phyloP scores from a whole-genome alignment of 2,888 invertebrate species.

The Sarcophaga caerulescens region DNA sequence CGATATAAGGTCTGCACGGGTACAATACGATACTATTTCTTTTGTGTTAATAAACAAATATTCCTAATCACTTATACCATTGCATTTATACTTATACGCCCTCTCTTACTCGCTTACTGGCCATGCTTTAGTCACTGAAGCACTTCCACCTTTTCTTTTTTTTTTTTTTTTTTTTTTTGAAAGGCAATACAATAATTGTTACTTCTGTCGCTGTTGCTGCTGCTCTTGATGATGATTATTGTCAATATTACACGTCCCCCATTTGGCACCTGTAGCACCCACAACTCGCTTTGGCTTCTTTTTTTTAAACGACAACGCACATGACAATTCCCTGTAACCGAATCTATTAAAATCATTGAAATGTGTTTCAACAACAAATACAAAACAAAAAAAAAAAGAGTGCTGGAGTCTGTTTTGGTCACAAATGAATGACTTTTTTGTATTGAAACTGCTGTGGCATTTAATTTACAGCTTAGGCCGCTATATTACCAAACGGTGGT shows the following conservation, averaged over 20 bases:
- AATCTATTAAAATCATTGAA: slow-evolving; percentile 53
- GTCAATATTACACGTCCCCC: slow-evolving; percentile 65
- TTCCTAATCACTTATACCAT: neutral
- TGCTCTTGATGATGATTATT: slow-evolving; percentile 42
- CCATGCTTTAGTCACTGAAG: slow-evolving; percentile 2
- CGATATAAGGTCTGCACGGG: too few species aligned
- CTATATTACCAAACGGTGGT: neutral
- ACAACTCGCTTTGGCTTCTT: neutral
- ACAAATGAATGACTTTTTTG: slow-evolving; percentile 59
- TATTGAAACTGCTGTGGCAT: slow-evolving; percentile 34
- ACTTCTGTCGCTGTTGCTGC: slow-evolving; percentile 11
- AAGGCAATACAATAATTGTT: slow-evolving; percentile 51
- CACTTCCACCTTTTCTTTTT: slow-evolving; percentile 38
- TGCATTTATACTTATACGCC: neutral
- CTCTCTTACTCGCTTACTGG: slow-evolving; percentile 1
- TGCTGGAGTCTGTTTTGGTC: slow-evolving; percentile 47
- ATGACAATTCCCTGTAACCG: neutral
- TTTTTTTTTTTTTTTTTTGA: neutral
- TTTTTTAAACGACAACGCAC: neutral
- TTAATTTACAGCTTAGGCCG: slow-evolving; percentile 4
- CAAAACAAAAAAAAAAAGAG: neutral
- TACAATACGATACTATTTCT: too few species aligned
- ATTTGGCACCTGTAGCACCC: slow-evolving; percentile 44
- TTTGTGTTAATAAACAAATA: slow-evolving; percentile 44
- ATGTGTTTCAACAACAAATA: slow-evolving; percentile 36